Evolutionary conservation across 2,113 vertebrate genomes (phyloP), one percentile per base, ranked within the genome.

Genomic region (Hylia prasina): DNA sequence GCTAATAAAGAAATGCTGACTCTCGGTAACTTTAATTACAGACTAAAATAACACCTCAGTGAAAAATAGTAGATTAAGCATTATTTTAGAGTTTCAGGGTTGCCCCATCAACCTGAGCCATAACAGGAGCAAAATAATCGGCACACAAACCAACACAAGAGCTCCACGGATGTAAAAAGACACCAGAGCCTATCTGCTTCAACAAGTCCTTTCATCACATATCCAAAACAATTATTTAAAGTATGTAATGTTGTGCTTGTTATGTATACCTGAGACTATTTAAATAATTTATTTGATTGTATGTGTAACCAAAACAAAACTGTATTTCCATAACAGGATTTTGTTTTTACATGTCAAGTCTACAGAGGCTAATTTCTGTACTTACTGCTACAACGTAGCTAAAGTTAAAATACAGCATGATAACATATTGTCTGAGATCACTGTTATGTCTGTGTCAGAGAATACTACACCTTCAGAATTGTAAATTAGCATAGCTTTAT

Each of bases 361-460:
- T 87, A 85, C 63, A 93, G 97, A 94, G 90, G 58, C 39, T 71
- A 58, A 81, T 69, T 86, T 73, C 58, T 45, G 31, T 73, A 78
- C 58, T 89, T 91, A 86, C 64, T 94, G 90, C 81, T 82, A 56
- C 87, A 92, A 95, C 15, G 17, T 13, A 75, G 48, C 66, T 85
- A 3, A 56, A 84, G 87, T 87, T 96, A 88, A 97, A 97, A 96
- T 50, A 72, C 60, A 75, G 93, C 82, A 86, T 56, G 94, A 86
- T 94, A 97, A 96, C 66, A 79, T 85, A 93, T 48, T 96, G 92
- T 66, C 94, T 68, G 91, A 97, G 96, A 96, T 97, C 86, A 96
- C 53, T 83, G 65, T 83, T 95, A 94, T 78, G 30, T 87, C 93
- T 97, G 84, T 90, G 79, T 92, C 88, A 95, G 82, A 89, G 47